A percentile compares a stretch with the other conserved stretches of the same genome.
Evolutionary conservation across 2,113 vertebrate species (phyloP).

Genomic region (Notothenia rossii): DNA sequence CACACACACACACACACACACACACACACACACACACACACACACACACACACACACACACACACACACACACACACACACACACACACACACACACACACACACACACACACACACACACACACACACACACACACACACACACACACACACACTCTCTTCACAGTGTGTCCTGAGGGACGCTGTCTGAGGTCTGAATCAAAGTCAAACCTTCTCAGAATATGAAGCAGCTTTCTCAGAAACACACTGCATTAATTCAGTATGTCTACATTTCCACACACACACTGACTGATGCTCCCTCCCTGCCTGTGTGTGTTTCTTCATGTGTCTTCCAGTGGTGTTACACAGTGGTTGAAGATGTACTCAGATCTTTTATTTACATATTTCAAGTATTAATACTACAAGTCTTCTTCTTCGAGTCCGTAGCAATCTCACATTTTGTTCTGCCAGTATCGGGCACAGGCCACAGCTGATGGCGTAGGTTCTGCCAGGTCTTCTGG

Average conservation of each 20-base stretch:
- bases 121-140: neutral
- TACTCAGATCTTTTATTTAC: too few species aligned
- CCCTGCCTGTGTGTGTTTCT: too few species aligned
- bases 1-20: neutral
- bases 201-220: conserved; percentile 39
- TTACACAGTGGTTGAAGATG: too few species aligned
- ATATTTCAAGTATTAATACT: too few species aligned
- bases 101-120: neutral
- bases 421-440: too few species aligned
- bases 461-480: too few species aligned
- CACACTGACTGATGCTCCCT: too few species aligned
- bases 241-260: too few species aligned
- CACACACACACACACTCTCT: conserved; percentile 18
- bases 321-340: too few species aligned
- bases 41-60: conserved; percentile 6
- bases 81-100: conserved; percentile 2
- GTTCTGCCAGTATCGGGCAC: too few species aligned
- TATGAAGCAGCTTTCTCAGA: conserved; percentile 36
- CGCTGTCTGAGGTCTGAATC: conserved; percentile 43
- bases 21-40: neutral
- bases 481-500: too few species aligned
- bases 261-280: neutral
- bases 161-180: conserved; percentile 39
- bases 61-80: neutral
- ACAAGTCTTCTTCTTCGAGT: too few species aligned